These are phyloP conservation scores for Heliopora coerulea DNA, from an alignment of 92 coral and sea anemone genomes.

Conservation along the genomic window DNA sequence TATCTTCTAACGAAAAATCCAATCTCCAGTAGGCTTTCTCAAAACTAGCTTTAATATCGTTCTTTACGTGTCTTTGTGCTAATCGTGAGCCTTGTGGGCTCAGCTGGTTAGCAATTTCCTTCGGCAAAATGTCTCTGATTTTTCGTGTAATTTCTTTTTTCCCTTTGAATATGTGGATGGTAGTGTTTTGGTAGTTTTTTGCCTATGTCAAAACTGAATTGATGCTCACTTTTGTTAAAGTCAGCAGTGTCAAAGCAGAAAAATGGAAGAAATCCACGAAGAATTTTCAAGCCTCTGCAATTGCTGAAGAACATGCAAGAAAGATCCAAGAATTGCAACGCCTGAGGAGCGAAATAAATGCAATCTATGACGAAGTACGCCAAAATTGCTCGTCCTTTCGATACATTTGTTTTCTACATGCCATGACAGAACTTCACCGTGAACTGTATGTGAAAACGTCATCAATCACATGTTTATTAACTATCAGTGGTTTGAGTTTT, in stretches of 20 bases:
- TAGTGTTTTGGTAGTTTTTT: too few relatives aligned
- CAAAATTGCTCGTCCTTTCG: conserved; percentile 24
- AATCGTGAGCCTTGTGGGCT: too few relatives aligned
- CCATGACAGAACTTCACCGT: conserved; percentile 1
- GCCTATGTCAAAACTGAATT: neutral
- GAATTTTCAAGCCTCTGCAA: conserved; percentile 16
- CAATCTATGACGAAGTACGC: conserved; percentile 35
- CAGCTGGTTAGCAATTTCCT: too few relatives aligned
- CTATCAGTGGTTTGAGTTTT: too few relatives aligned
- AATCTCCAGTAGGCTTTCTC: conserved; percentile 44
- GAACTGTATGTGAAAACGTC: conserved; percentile 6
- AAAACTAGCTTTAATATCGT: conserved; percentile 49
- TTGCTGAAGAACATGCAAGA: conserved; percentile 24
- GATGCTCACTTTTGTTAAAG: neutral
- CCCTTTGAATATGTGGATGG: too few relatives aligned
- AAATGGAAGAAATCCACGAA: conserved; percentile 47
- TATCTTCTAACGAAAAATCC: conserved; percentile 1
- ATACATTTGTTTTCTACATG: conserved; percentile 39
- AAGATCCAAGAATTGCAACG: neutral
- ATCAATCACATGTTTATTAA: too few relatives aligned
- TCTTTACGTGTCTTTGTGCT: too few relatives aligned
- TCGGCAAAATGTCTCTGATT: too few relatives aligned
- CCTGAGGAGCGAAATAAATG: conserved; percentile 30
- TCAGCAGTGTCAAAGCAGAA: neutral
- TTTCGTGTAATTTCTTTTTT: too few relatives aligned